Conservation (phyloP, 2,888 invertebrate genomes). For the Cyaniris semiargus region DNA sequence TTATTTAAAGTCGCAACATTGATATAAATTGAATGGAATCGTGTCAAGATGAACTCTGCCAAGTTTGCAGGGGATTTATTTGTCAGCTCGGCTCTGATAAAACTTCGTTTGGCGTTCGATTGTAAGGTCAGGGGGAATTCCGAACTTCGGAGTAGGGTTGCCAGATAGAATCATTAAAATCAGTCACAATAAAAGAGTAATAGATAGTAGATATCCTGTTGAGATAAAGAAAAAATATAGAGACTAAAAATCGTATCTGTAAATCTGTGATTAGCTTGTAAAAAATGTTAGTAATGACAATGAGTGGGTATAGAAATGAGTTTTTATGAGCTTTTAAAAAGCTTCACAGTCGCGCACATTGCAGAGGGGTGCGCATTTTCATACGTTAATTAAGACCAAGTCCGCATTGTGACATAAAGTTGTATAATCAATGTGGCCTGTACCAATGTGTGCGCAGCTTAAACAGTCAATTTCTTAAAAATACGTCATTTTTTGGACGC, state of each 20-base stretch:
- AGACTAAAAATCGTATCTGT: too few relatives aligned
- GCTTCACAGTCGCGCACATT: neutral
- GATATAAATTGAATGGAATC: constrained; percentile 31
- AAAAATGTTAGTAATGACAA: too few relatives aligned
- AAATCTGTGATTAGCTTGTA: too few relatives aligned
- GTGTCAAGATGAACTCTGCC: constrained; percentile 53
- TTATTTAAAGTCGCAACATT: constrained; percentile 25
- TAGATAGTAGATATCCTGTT: neutral
- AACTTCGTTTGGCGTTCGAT: constrained; percentile 77
- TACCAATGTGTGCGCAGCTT: too few relatives aligned
- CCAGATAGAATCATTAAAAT: constrained; percentile 31
- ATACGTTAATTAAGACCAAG: neutral
- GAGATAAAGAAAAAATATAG: too few relatives aligned
- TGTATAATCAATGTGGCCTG: neutral
- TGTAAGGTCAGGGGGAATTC: constrained; percentile 69
- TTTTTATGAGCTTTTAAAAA: too few relatives aligned
- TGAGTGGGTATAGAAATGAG: too few relatives aligned
- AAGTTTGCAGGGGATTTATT: constrained; percentile 73
- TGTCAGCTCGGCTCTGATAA: constrained; percentile 76
- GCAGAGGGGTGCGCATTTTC: neutral
- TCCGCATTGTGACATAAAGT: neutral
- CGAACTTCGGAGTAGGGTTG: constrained; percentile 60
- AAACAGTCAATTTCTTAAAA: too few relatives aligned
- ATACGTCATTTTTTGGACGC: neutral
- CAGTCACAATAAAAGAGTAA: neutral